These are phyloP conservation scores for Mobula hypostoma DNA, from an alignment of 2,113 vertebrate genomes.

Conservation along the genomic window DNA sequence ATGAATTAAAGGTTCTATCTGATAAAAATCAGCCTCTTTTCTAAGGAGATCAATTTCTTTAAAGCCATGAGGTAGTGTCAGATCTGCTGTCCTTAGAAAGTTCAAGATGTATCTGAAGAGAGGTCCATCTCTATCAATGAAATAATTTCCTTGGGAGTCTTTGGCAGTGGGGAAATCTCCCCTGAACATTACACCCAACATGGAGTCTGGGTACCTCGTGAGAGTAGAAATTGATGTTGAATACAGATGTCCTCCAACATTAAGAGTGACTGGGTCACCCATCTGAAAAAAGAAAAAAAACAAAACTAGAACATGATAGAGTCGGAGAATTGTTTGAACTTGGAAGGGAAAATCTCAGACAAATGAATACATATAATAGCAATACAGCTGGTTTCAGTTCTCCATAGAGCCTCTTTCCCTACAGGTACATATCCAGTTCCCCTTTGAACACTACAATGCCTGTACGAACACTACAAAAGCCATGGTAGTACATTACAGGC, in stretches of 20 bases:
- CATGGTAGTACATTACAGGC: no score
- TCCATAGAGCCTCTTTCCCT: no score
- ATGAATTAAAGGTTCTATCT: conserved; percentile 79
- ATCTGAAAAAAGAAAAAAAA: conserved; percentile 61
- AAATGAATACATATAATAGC: neutral
- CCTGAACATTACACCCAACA: conserved; percentile 79
- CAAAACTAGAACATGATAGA: neutral
- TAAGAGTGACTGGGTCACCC: conserved; percentile 77
- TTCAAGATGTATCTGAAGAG: conserved; percentile 79
- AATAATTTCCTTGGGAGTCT: conserved; percentile 78
- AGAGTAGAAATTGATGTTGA: conserved; percentile 76
- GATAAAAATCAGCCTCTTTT: conserved; percentile 79
- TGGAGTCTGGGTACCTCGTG: conserved; percentile 75
- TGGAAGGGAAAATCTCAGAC: no score
- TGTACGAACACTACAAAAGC: no score
- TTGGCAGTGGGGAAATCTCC: conserved; percentile 74
- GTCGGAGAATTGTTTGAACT: neutral
- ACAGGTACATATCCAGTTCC: no score
- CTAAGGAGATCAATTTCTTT: conserved; percentile 76
- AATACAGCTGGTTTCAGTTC: neutral
- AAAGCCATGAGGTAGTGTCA: conserved; percentile 74
- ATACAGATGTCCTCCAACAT: conserved; percentile 78
- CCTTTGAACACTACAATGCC: no score
- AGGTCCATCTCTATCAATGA: conserved; percentile 77
- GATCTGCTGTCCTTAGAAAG: conserved; percentile 76